Conservation (phyloP, 2,113 vertebrate species). For the Pluvialis apricaria region DNA sequence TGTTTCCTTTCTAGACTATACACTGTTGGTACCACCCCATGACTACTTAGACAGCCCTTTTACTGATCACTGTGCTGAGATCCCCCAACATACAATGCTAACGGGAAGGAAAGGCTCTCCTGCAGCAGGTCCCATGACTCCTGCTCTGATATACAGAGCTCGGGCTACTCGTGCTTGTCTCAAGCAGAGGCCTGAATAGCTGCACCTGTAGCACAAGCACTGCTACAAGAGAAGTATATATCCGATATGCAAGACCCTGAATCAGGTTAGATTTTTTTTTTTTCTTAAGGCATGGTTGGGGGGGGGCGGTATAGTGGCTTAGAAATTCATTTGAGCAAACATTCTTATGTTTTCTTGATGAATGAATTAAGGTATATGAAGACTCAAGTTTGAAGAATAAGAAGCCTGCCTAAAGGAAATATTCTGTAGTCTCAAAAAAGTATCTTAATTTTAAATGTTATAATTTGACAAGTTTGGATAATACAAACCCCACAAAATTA, state of each 20-base stretch:
- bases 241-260: not conserved
- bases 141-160: not conserved
- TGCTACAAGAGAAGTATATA: not conserved
- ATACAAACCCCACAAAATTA: constrained; percentile 44
- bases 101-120: not conserved
- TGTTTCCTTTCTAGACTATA: not conserved
- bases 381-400: not conserved
- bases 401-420: constrained; percentile 15
- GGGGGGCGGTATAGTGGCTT: not conserved
- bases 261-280: not conserved
- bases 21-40: not conserved
- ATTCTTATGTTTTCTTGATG: not conserved
- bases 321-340: not conserved
- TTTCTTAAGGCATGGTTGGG: not conserved
- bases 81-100: not conserved
- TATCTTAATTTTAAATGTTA: not conserved
- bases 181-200: not conserved
- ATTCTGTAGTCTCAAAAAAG: not conserved
- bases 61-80: not conserved
- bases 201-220: not conserved
- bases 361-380: not conserved
- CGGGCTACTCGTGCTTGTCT: not conserved
- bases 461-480: constrained; percentile 21
- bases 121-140: not conserved
- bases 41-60: not conserved